Conservation (phyloP, 2,797 vertebrate genomes). For the Sparidentex hasta region DNA sequence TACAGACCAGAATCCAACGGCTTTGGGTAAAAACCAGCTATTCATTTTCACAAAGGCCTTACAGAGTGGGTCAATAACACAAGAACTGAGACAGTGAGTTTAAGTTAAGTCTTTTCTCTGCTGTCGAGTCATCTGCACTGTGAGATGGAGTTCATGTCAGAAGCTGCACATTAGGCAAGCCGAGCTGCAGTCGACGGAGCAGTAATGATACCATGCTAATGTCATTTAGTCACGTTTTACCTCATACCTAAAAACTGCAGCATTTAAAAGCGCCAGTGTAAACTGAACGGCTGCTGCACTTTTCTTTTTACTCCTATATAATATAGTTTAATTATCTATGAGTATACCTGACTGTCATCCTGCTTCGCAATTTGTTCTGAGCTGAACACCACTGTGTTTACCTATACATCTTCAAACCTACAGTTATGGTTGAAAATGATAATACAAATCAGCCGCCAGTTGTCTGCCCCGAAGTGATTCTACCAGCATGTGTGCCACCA, state of each 20-base stretch:
- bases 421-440: no score
- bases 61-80: conserved; percentile 63
- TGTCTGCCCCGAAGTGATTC: neutral
- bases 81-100: conserved; percentile 47
- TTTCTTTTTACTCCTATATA: neutral
- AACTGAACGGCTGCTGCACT: neutral
- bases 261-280: neutral
- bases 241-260: neutral
- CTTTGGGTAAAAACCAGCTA: conserved; percentile 67
- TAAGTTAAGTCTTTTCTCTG: conserved; percentile 41
- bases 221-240: neutral
- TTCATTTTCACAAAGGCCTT: conserved; percentile 68
- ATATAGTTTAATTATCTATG: neutral
- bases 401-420: no score
- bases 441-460: no score
- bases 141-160: conserved; percentile 42
- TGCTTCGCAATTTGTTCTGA: neutral
- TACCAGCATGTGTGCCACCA: neutral
- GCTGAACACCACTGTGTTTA: neutral
- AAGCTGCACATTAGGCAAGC: conserved; percentile 37
- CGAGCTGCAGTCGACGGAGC: neutral
- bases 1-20: conserved; percentile 70
- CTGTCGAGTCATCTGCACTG: conserved; percentile 42
- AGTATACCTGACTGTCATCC: neutral
- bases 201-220: conserved; percentile 21